Base-by-base conservation (phyloP, 2,888 invertebrate genomes). In the Apeira syringaria region DNA sequence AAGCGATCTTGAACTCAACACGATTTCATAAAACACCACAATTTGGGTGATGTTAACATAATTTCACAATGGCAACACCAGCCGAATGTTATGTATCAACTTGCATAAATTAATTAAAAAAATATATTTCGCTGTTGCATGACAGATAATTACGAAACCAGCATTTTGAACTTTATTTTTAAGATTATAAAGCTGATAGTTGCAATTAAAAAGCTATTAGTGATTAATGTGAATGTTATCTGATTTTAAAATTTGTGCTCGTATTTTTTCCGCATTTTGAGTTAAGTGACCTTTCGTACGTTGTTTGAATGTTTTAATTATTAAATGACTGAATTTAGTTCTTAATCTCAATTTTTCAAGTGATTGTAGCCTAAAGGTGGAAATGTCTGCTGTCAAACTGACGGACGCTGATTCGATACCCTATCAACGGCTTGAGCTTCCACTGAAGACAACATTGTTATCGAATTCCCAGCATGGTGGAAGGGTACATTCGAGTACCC, bases 31-130 rank as follows among this genome's bases (percentile, higher is more conserved):
- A 25, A 37, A 43, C 28, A 31, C 3, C 31, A 7, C 34, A 24
- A 33, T 33, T 31, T 27, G 30, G n/a, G 17, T 18, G 34, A 24
- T 13, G 27, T 37, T 37, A 37, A 43, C 37, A 33, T 37, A 37
- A 36, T 43, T 37, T 43, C 37, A 32, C 43, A 37, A 43, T 36
- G 10, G 15, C 25, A 13, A 11, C 13, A 27, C 6, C 9, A 5
- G 22, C 20, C 24, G 33, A 34, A 41, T 34, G 12, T 10, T 26
- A 17, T 12, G n/a, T 13, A 32, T 32, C 12, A 22, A 24, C 25
- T 31, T 43, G 32, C 32, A 32, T 36, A 31, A 24, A n/a, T 30
- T 30, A 24, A 28, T 22, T 40, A 24, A 40, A 20, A 20, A 7
- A 13, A 26, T 26, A 20, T 27, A 10, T 12, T 11, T 28, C 1